Base-by-base conservation (phyloP, 1,140 invertebrate genomes). In the Popillia japonica region DNA sequence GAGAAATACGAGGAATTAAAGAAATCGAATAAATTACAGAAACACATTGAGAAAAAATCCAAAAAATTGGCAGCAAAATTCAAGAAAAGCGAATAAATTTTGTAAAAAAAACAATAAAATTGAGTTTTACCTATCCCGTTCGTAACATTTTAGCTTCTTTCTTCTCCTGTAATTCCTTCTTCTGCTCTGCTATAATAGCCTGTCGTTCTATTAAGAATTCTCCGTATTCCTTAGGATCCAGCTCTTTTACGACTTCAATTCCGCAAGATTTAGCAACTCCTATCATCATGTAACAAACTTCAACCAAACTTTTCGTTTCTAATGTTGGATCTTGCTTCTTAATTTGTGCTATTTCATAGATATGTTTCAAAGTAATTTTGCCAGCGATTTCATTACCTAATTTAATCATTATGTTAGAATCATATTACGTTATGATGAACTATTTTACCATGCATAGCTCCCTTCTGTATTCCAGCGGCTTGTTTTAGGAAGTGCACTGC, bases 341-440 rank as follows among this genome's bases (percentile, higher is more conserved):
- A 3, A 99, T 95, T 87, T 93, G 91, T 0, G 98, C 98, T 84
- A 99, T 99, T 92, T 99, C 98, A 89, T 99, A 99, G 40, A 99
- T 87, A 89, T 99, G 98, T 87, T 99, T 99, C 0, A 98, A 84
- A 1, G 97, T 97, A 73, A 99, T 91, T 89, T 94, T 98, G 0
- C 98, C 98, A 83, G 92, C 90, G 17, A 93, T 87, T 89, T 99
- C 96, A 81, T 89, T 88, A 11, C 89, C 94, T 95, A 79, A 90
- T 89, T 79, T 75, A 81, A 81, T 82, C 80, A 81, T 79, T 79
- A 76, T 48, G 11, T 74, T 48, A 78, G 8, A 41, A 78, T 41
- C 40, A 42, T 20, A 75, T n/a, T 83, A 55, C 22, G 40, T 81
- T 7, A 72, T 68, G 74, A 85, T 81, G 87, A 90, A 92, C 95